These are phyloP conservation scores for Pogoniulus pusillus DNA, from an alignment of 2,797 vertebrate genomes.

Conservation along the genomic window DNA sequence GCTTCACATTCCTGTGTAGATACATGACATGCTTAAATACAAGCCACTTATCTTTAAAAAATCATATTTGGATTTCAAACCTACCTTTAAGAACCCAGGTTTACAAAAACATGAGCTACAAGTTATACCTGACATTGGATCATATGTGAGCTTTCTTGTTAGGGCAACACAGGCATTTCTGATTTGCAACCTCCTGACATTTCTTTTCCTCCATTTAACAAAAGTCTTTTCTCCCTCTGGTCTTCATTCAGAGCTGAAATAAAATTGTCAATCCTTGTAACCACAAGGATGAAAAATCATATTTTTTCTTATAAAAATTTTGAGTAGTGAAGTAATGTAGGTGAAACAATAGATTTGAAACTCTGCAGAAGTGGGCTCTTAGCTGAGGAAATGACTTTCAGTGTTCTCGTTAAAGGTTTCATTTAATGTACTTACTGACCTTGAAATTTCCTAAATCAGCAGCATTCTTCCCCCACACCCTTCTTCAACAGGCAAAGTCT, in stretches of 20 bases:
- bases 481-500: not conserved
- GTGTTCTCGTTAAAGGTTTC: not conserved
- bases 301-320: not conserved
- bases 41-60: not conserved
- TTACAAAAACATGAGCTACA: not conserved
- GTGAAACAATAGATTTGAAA: not conserved
- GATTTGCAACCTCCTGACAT: not conserved
- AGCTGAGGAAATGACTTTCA: not conserved
- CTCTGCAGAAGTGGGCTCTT: not conserved
- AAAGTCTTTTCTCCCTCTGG: not conserved
- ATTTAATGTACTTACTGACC: not conserved
- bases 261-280: not conserved
- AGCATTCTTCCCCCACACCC: too few relatives aligned
- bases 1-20: not conserved
- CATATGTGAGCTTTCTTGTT: not conserved
- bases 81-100: not conserved
- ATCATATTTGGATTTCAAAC: not conserved
- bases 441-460: not conserved
- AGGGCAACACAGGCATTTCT: not conserved
- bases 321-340: not conserved
- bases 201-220: not conserved
- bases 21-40: not conserved
- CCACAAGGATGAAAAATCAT: rapidly evolving
- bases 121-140: not conserved
- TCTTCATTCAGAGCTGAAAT: not conserved